phyloP scores from a whole-genome alignment of 2,113 vertebrate species.

The Hyperopisus bebe region DNA sequence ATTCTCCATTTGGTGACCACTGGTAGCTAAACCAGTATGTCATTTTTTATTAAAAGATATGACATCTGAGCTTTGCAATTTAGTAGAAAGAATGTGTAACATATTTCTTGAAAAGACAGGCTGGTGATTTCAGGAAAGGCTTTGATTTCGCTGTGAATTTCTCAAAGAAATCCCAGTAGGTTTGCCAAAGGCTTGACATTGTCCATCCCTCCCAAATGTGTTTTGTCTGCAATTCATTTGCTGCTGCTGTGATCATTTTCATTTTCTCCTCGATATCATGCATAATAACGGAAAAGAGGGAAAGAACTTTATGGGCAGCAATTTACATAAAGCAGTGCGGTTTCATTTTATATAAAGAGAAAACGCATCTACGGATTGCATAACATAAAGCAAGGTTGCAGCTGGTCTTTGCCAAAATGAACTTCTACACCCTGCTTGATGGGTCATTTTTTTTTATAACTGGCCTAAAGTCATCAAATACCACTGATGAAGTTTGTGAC shows the following conservation, averaged over 20 bases:
- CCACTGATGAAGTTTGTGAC: neutral
- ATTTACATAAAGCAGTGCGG: neutral
- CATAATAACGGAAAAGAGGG: neutral
- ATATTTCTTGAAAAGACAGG: neutral
- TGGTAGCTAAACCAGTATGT: neutral
- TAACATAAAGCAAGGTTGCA: neutral
- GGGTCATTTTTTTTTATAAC: neutral
- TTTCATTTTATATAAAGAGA: neutral
- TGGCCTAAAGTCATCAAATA: neutral
- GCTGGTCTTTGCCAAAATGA: neutral
- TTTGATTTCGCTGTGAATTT: neutral
- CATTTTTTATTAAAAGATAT: neutral
- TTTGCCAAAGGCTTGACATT: neutral
- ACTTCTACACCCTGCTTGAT: neutral
- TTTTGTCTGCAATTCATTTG: neutral
- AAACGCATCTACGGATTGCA: neutral
- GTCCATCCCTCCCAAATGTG: neutral
- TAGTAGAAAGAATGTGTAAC: neutral
- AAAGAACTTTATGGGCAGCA: neutral
- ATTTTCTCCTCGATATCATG: neutral
- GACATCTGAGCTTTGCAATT: neutral
- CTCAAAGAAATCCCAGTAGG: neutral
- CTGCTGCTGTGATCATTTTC: neutral
- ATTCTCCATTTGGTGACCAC: neutral
- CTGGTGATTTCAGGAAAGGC: neutral